These are phyloP conservation scores for Hirtodrosophila cameraria DNA, from an alignment of 2,888 invertebrate species.

Conservation along the genomic window DNA sequence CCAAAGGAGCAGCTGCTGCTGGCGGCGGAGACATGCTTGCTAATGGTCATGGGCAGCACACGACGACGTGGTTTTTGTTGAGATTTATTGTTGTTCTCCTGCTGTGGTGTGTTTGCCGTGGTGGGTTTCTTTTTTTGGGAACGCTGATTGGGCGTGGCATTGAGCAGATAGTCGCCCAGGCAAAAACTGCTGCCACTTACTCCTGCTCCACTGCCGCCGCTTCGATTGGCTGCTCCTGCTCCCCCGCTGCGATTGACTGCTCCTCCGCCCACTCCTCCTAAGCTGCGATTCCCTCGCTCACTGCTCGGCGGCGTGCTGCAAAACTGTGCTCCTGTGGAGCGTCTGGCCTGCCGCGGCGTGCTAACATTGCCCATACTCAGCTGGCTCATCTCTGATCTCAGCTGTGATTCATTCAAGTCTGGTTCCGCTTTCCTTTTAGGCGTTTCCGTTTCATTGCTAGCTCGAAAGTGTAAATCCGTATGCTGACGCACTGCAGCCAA, in stretches of 20 bases:
- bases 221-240: constrained; percentile 34
- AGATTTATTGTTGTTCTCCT: constrained; percentile 28
- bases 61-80: constrained; percentile 81
- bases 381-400: constrained; percentile 34
- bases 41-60: constrained; percentile 81
- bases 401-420: constrained; percentile 45
- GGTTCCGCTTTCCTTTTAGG: constrained; percentile 40
- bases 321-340: constrained; percentile 31
- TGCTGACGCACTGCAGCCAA: constrained; percentile 86
- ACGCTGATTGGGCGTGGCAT: constrained; percentile 59
- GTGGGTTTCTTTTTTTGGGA: constrained; percentile 63
- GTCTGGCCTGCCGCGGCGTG: constrained; percentile 55
- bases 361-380: constrained; percentile 42
- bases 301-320: constrained; percentile 62
- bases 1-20: constrained; percentile 53
- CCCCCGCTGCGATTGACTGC: too few relatives aligned
- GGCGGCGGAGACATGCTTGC: constrained; percentile 50
- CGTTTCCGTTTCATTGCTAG: constrained; percentile 59
- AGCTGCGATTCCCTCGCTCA: constrained; percentile 44
- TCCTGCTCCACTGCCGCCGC: constrained; percentile 35
- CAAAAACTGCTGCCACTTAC: constrained; percentile 66
- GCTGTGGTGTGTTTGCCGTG: constrained; percentile 51
- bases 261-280: constrained; percentile 37
- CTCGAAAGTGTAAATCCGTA: constrained; percentile 85
- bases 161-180: constrained; percentile 81